These are phyloP conservation scores for Numida meleagris DNA, from an alignment of 2,113 vertebrate species.

Conservation along the genomic window DNA sequence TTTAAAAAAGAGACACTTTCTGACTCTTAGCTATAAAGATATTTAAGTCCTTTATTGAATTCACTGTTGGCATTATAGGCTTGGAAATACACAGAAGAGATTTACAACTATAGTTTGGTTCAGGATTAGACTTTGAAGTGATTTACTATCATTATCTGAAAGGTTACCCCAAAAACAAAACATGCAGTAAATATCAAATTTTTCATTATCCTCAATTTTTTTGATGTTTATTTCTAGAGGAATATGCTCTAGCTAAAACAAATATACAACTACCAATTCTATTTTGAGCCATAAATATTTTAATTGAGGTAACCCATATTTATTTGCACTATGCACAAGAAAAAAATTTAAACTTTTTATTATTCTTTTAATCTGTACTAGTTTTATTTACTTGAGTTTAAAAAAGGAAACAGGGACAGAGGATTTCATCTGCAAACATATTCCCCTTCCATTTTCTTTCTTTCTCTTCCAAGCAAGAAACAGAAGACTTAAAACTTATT, in stretches of 20 bases:
- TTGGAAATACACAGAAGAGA: not conserved
- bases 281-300: not conserved
- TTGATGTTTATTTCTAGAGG: not conserved
- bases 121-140: not conserved
- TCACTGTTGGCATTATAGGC: not conserved
- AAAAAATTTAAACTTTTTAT: not conserved
- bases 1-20: not conserved
- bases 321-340: not conserved
- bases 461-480: not conserved
- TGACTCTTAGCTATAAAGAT: not conserved
- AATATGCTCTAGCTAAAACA: not conserved
- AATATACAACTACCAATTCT: not conserved
- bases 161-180: not conserved
- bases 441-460: not conserved
- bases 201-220: not conserved
- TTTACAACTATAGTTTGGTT: not conserved
- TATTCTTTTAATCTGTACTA: not conserved
- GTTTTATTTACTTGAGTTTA: not conserved
- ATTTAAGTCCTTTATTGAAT: not conserved
- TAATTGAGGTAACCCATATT: not conserved
- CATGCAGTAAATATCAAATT: not conserved
- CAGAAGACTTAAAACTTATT: slow-evolving; percentile 27
- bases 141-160: not conserved
- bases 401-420: not conserved
- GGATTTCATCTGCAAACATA: not conserved